phyloP scores from a whole-genome alignment of 2,888 invertebrate species.

The Sminthurides aquaticus region DNA sequence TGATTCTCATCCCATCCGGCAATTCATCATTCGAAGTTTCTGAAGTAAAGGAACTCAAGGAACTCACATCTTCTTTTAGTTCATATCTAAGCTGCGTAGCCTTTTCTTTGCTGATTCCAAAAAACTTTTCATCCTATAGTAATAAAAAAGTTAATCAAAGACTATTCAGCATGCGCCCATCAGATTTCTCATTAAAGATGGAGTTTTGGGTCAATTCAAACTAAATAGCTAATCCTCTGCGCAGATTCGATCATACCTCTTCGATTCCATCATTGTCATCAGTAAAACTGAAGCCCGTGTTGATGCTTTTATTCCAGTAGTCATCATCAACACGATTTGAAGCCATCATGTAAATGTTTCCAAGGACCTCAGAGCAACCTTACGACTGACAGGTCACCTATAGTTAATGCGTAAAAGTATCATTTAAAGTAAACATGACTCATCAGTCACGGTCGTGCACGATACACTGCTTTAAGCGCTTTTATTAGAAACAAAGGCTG shows the following conservation, averaged over 20 bases:
- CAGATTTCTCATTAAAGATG: background rate
- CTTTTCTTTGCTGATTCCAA: slow-evolving; percentile 31
- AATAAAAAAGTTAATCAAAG: slow-evolving; percentile 3
- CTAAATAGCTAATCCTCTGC: no score
- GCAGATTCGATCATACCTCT: no score
- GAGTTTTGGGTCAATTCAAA: background rate
- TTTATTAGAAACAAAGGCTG: no score
- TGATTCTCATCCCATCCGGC: slow-evolving; percentile 28
- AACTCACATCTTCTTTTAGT: slow-evolving; percentile 38
- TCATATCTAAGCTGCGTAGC: slow-evolving; percentile 35
- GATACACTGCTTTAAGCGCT: no score
- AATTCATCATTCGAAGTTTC: slow-evolving; percentile 38
- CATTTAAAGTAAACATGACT: background rate
- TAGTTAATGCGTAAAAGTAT: background rate
- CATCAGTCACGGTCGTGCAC: no score
- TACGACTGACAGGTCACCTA: background rate
- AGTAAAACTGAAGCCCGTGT: slow-evolving; percentile 66
- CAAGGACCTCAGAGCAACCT: background rate
- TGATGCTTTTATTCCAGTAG: slow-evolving; percentile 60
- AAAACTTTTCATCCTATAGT: slow-evolving; percentile 32
- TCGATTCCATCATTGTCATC: slow-evolving; percentile 51
- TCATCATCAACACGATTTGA: slow-evolving; percentile 39
- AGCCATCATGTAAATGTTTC: slow-evolving; percentile 29
- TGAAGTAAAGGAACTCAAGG: slow-evolving; percentile 37
- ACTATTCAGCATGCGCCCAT: background rate